Conservation (phyloP, 2,797 vertebrate species). For the Hipposideros larvatus region DNA sequence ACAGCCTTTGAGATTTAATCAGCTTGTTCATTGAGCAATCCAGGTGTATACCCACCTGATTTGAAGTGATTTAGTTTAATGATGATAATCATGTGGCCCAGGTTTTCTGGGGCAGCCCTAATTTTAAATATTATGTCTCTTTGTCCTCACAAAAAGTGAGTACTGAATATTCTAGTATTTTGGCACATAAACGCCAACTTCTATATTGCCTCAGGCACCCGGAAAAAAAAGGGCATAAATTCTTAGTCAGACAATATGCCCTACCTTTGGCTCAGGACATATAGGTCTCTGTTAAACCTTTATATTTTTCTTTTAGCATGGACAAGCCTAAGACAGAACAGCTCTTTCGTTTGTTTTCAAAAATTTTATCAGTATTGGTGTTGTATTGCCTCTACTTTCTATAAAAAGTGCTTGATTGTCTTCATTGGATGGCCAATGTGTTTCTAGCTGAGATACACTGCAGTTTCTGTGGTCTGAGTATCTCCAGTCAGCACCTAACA, state of each 20-base stretch:
- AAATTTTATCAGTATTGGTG: neutral
- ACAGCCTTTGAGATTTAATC: conserved; percentile 79
- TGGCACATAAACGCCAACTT: conserved; percentile 11
- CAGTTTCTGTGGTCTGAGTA: neutral
- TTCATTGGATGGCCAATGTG: neutral
- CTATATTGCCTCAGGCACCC: neutral
- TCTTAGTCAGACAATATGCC: neutral
- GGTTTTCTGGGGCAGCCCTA: conserved; percentile 83
- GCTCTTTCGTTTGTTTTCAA: conserved; percentile 22
- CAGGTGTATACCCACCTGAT: conserved; percentile 85
- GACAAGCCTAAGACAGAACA: neutral
- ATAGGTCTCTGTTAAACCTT: neutral
- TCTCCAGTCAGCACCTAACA: neutral
- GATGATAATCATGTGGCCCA: conserved; percentile 76
- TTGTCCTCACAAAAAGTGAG: conserved; percentile 60
- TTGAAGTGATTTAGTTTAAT: conserved; percentile 84
- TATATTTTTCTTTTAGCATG: conserved; percentile 29
- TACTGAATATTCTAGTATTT: conserved; percentile 51
- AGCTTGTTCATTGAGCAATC: conserved; percentile 83
- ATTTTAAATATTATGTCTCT: conserved; percentile 79
- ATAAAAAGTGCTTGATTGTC: neutral
- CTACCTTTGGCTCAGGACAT: neutral
- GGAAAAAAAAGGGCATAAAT: neutral
- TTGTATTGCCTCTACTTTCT: neutral
- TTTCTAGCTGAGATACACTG: neutral